Base-by-base conservation (phyloP, 2,113 vertebrate species). In the Trichechus manatus region DNA sequence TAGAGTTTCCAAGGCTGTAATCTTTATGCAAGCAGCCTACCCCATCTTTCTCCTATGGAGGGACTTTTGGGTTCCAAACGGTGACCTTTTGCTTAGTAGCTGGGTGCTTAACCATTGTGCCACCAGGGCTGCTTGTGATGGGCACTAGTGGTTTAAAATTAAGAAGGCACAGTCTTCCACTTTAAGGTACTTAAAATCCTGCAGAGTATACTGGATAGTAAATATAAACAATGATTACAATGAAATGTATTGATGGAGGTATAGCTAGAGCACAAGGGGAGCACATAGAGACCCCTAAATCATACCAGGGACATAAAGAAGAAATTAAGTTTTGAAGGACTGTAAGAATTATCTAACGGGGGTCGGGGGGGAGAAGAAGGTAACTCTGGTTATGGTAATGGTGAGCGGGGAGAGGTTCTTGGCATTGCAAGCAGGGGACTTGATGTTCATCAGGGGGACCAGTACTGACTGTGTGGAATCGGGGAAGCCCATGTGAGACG, bases 341-440 rank as follows among this genome's bases (percentile, higher is more conserved):
- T 93, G 0, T 39, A 88, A 39, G 17, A 88, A 1, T 91, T 95
- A 96, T 27, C 23, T 89, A 63, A 47, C 53, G 3, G 53, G 15
- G 53, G 53, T 2, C 0, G 3, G 15, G 15, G 53, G 15, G 3
- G 53, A 8, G 0, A 0, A 31, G 20, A 56, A 53, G 19, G 27
- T 36, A 84, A 64, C 27, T 27, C 23, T 11, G 2, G 29, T 15
- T 8, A 14, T 63, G 14, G 3, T 87, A 8, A 4, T 59, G 15
- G 8, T 61, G 2, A 9, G 1, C 61, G 56, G 66, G 25, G 13
- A 84, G 13, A 64, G 9, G 4, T 72, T 36, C 5, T 2, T 36
- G 42, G 4, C 9, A 63, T 88, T 80, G 1, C 2, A 77, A 66
- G 39, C 1, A 72, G 10, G n/a, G 29, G 4, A 75, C 14, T 33